phyloP scores from a whole-genome alignment of 2,797 vertebrate genomes.

The Epinephelus awoara region DNA sequence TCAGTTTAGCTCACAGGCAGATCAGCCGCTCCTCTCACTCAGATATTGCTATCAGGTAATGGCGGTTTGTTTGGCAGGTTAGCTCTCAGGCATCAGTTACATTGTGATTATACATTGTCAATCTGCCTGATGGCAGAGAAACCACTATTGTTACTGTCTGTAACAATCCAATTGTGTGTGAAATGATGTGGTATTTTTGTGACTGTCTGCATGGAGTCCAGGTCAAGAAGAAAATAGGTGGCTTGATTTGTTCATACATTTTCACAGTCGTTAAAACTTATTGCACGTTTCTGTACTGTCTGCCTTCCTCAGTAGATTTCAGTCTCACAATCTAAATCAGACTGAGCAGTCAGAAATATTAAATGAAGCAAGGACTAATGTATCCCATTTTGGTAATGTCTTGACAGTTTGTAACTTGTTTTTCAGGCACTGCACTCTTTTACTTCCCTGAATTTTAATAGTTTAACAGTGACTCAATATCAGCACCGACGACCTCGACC shows the following conservation, averaged over 20 bases:
- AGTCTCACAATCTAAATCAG: neutral
- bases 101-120: slow-evolving; percentile 1
- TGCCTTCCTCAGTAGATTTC: neutral
- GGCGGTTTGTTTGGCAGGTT: slow-evolving; percentile 18
- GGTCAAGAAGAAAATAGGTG: neutral
- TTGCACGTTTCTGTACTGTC: neutral
- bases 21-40: neutral
- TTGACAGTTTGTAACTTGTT: slow-evolving; percentile 8
- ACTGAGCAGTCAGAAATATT: neutral
- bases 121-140: neutral
- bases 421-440: slow-evolving; percentile 13
- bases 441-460: slow-evolving; percentile 42
- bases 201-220: neutral
- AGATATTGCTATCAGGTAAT: neutral
- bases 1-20: neutral
- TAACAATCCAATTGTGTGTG: neutral
- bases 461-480: slow-evolving; percentile 31
- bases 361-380: neutral
- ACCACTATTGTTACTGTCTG: neutral
- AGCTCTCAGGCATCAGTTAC: neutral
- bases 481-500: neutral
- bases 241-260: neutral
- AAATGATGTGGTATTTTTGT: neutral
- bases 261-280: neutral
- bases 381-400: neutral